Base-by-base conservation (phyloP, 2,797 vertebrate genomes). In the Crypturellus tataupa region DNA sequence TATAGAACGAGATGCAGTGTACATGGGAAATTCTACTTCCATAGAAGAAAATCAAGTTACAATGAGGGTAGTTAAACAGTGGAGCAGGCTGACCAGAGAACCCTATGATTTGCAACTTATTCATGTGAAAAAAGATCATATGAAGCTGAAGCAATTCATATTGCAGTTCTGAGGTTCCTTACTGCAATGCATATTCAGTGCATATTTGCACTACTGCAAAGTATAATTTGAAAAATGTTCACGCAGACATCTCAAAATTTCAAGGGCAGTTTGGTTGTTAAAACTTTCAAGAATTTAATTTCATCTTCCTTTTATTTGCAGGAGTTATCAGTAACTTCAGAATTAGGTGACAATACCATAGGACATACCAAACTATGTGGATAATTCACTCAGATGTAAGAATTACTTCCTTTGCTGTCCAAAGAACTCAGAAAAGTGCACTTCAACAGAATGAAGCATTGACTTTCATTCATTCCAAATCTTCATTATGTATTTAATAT, bases 361-460 rank as follows among this genome's bases (percentile, higher is more conserved):
- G 8, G 17, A 44, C 13, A 21, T 7, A 70, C 13, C 4, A 72
- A 94, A 76, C 20, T 63, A 3, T 23, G 76, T 76, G 42, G 35
- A 56, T 72, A 70, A 27, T 19, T 42, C 19, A 31, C 27, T 40
- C 68, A 53, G 68, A 55, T 55, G 37, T n/a, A 87, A 89, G 10
- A 37, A 72, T 63, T 83, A 6, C 21, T 25, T 82, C 58, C 11
- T 27, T 78, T 71, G 18, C 13, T 79, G 7, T 80, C 49, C 4
- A 12, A 40, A 4, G 31, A 39, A 78, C 60, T 63, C 73, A 78
- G 20, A 80, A 62, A 14, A 80, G 24, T 1, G 4, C 16, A 12
- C 42, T 10, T 49, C 33, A 19, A 31, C 80, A 46, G 93, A 89
- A 92, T n/a, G 10, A 91, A 12, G 35, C 46, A 9, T 85, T 88